These are phyloP conservation scores for Diplodus sargus DNA, from an alignment of 2,797 vertebrate species.

Conservation along the genomic window DNA sequence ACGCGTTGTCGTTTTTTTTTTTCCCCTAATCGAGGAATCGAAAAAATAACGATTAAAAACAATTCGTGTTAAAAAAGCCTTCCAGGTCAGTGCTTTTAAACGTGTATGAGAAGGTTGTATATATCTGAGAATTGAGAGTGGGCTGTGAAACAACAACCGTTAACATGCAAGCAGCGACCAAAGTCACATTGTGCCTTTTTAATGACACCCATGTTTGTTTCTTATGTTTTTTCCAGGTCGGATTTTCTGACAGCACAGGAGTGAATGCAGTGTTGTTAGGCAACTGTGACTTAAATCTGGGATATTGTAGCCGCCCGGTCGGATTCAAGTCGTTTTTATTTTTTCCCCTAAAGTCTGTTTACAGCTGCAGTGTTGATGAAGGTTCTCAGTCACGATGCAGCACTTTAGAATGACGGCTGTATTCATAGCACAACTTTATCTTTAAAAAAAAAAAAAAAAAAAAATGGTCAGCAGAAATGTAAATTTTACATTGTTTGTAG, in stretches of 20 bases:
- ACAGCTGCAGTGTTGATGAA: constrained; percentile 31
- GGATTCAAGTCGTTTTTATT: constrained; percentile 15
- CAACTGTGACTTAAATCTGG: constrained; percentile 60
- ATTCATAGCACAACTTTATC: constrained; percentile 43
- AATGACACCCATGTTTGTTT: constrained; percentile 75
- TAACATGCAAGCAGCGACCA: constrained; percentile 49
- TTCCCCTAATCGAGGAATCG: neutral
- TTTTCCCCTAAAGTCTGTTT: constrained; percentile 25
- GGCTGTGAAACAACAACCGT: constrained; percentile 68
- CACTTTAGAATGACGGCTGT: constrained; percentile 22
- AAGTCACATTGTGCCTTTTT: constrained; percentile 59
- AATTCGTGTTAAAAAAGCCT: constrained; percentile 17
- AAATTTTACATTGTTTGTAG: constrained; percentile 54
- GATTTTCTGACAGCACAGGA: constrained; percentile 79
- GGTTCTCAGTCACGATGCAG: too few relatives aligned
- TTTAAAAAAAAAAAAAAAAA: constrained; percentile 7
- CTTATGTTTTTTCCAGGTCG: constrained; percentile 77
- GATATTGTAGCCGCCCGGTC: constrained; percentile 56
- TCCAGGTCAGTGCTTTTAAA: constrained; percentile 44
- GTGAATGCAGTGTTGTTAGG: constrained; percentile 74
- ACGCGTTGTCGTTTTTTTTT: neutral
- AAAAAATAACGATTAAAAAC: constrained; percentile 3
- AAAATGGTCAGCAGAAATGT: constrained; percentile 80
- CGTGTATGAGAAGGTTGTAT: constrained; percentile 38
- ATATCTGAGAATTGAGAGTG: constrained; percentile 70